phyloP scores from a whole-genome alignment of 2,797 vertebrate genomes.

The Dipus sagitta region DNA sequence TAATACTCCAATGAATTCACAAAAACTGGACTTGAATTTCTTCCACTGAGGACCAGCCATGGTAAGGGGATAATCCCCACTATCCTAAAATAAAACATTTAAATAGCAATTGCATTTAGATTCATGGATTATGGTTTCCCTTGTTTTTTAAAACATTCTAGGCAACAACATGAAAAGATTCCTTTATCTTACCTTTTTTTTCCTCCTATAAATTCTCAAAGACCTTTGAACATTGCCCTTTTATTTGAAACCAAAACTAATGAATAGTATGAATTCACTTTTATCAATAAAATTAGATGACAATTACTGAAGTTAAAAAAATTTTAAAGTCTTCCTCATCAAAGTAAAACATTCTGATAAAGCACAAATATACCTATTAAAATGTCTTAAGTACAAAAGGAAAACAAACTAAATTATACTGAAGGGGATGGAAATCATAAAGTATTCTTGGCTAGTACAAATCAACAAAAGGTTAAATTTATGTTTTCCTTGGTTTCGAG shows the following conservation, averaged over 20 bases:
- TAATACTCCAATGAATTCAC: conserved; percentile 98
- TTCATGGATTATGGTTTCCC: neutral
- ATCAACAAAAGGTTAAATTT: conserved; percentile 28
- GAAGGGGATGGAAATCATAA: conserved; percentile 41
- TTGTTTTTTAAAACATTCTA: conserved; percentile 36
- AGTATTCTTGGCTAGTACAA: conserved; percentile 33
- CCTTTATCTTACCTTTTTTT: conserved; percentile 27
- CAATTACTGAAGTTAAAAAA: conserved; percentile 41
- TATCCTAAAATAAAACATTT: conserved; percentile 91
- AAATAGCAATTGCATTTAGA: conserved; percentile 70
- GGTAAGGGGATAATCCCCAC: conserved; percentile 98
- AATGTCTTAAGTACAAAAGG: conserved; percentile 50
- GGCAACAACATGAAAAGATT: conserved; percentile 35
- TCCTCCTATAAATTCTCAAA: conserved; percentile 48
- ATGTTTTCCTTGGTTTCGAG: conserved; percentile 34
- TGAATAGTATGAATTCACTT: conserved; percentile 34
- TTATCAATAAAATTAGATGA: conserved; percentile 56
- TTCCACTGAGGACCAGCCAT: conserved; percentile 99
- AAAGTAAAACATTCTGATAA: conserved; percentile 54
- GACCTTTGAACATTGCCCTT: conserved; percentile 42
- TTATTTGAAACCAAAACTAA: conserved; percentile 56
- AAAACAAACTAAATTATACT: conserved; percentile 48
- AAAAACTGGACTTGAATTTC: conserved; percentile 99
- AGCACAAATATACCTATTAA: conserved; percentile 23
- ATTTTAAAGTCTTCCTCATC: neutral